These are phyloP conservation scores for Polia nebulosa DNA, from an alignment of 2,888 invertebrate genomes.

Conservation along the genomic window DNA sequence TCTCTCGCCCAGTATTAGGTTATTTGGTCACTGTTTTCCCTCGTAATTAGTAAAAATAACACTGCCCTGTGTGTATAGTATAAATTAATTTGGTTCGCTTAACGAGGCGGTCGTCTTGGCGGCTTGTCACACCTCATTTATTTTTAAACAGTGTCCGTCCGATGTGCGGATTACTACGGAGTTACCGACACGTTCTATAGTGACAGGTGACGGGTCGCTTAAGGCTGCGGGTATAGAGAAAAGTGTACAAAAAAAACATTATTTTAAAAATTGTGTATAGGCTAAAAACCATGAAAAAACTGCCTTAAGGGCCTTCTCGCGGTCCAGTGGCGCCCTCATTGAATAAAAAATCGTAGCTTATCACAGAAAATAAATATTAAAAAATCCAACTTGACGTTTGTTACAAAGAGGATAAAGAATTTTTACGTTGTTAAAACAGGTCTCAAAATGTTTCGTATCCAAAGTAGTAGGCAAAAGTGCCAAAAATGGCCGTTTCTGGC, in stretches of 20 bases:
- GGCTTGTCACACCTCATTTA: constrained; percentile 80
- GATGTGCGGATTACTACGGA: constrained; percentile 56
- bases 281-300: not conserved
- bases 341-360: too few relatives aligned
- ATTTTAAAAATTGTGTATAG: not conserved
- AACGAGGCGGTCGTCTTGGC: constrained; percentile 74
- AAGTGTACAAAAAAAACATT: not conserved
- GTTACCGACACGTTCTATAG: constrained; percentile 42
- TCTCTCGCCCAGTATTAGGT: constrained; percentile 3
- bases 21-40: constrained; percentile 14
- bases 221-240: constrained; percentile 45
- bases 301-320: too few relatives aligned
- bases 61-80: constrained; percentile 9
- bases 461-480: too few relatives aligned
- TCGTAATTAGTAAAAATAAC: constrained; percentile 42
- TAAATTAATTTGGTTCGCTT: constrained; percentile 77
- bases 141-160: constrained; percentile 80
- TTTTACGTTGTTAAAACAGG: too few relatives aligned
- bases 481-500: too few relatives aligned
- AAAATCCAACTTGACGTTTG: too few relatives aligned
- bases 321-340: too few relatives aligned
- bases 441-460: too few relatives aligned
- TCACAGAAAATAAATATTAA: too few relatives aligned
- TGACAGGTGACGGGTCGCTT: constrained; percentile 46
- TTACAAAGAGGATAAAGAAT: too few relatives aligned